phyloP scores from a whole-genome alignment of 2,113 vertebrate species.

The Rissa tridactyla region DNA sequence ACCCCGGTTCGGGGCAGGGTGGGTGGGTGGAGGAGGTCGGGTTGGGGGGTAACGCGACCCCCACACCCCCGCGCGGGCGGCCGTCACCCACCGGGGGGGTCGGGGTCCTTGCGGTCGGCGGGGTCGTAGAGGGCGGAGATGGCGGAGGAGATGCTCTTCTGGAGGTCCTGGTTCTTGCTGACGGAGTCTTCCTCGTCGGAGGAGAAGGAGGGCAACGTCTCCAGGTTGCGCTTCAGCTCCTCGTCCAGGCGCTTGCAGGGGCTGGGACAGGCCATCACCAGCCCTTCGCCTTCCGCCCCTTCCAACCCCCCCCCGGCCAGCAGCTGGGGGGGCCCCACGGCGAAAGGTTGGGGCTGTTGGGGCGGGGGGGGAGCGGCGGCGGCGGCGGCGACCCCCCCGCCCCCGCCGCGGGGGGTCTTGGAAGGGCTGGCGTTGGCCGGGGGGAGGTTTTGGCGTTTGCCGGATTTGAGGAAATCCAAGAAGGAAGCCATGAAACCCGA shows the following conservation, averaged over 20 bases:
- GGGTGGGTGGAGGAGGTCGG: no score
- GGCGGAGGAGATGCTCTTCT: slow-evolving; percentile 93
- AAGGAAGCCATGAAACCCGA: slow-evolving; percentile 93
- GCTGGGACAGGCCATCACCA: slow-evolving; percentile 84
- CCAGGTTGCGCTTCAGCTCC: slow-evolving; percentile 90
- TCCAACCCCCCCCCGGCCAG: slow-evolving; percentile 56
- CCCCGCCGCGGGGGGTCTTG: slow-evolving; percentile 52
- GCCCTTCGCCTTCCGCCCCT: slow-evolving; percentile 80
- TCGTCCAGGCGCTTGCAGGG: slow-evolving; percentile 89
- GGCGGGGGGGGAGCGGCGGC: slow-evolving; percentile 17
- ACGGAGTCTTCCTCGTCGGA: slow-evolving; percentile 93
- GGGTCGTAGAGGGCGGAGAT: slow-evolving; percentile 92
- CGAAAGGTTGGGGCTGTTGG: not conserved
- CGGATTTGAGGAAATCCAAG: slow-evolving; percentile 90
- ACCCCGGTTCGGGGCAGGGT: no score
- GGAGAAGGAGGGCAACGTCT: slow-evolving; percentile 91
- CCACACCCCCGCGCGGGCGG: not conserved
- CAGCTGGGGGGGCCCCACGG: slow-evolving; percentile 64
- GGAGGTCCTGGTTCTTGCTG: slow-evolving; percentile 92
- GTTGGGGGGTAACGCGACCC: no score
- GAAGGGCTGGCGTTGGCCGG: slow-evolving; percentile 74
- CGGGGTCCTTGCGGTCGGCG: slow-evolving; percentile 75
- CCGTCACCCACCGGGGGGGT: not conserved
- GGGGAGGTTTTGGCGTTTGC: slow-evolving; percentile 79
- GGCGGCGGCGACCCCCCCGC: no score